Evolutionary conservation across 2,888 invertebrate species (phyloP), one percentile per base, ranked within the genome.

Genomic region (Orthonychiurus folsomi): DNA sequence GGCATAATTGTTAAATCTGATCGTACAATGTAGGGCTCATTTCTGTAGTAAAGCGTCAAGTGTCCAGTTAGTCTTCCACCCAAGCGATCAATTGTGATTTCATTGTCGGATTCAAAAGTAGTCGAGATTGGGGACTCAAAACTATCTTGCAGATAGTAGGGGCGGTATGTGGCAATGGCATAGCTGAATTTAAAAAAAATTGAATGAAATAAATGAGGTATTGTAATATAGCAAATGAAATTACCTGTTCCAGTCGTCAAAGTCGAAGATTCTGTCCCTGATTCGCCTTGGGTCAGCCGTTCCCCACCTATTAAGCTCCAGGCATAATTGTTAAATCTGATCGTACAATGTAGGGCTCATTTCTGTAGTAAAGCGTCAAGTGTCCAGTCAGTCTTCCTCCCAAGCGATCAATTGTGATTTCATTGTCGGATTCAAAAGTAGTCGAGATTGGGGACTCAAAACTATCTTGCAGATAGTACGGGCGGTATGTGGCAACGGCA

Each of bases 241-340:
- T n/a, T 93, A 94, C 77, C 93, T 92, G 76, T 99, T 99, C 97
- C 99, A 99, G 76, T 97, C 96, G 76, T 99, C 95, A 78, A 99
- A 96, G 78, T 97, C 97, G 76, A 97, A 96, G 74, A 97, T 94
- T 75, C 85, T 83, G 59, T 84, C 82, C 63, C 85, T 84, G 60
- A 99, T 97, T 61, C 82, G 81, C 3, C 79, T 79, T 59, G 88
- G 85, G 61, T 86, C 82, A 0, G 80, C 79, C 2, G 87, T 87
- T 15, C 96, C 97, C 97, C 97, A 99, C 69, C 67, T 67, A 37
- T n/a, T n/a, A n/a, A n/a, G n/a, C n/a, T n/a, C n/a, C n/a, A n/a
- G 97, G 96, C 96, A 99, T 95, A 0, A 99, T 85, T 0, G 97
- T 99, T 50, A 99, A 85, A 77, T 99, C 99, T 0, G 91, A 84